Evolutionary conservation across 1,140 invertebrate species (phyloP).

Genomic region (Macrotrachela quadricornifera): DNA sequence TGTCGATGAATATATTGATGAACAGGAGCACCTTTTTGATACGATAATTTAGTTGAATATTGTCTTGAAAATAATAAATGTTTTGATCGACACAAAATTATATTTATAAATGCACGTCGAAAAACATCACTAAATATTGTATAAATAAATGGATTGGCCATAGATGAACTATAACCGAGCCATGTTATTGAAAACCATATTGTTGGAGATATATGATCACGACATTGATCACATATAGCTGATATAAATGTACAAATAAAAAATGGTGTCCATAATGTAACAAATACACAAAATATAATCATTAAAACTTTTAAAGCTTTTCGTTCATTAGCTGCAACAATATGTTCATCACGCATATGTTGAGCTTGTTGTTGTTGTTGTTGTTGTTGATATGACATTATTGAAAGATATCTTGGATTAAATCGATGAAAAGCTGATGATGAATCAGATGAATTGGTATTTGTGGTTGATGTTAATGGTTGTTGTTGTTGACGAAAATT

Average conservation of each 20-base stretch:
- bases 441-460: background rate
- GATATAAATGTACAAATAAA: constrained; percentile 25
- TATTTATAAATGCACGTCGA: constrained; percentile 22
- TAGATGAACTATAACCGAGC: constrained; percentile 28
- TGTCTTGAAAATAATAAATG: background rate
- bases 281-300: constrained; percentile 28
- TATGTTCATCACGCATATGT: background rate
- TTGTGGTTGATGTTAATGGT: background rate
- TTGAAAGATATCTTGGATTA: background rate
- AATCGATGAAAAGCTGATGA: background rate
- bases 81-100: constrained; percentile 18
- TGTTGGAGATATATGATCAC: constrained; percentile 14
- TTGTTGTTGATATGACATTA: background rate
- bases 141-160: constrained; percentile 31
- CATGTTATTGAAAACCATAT: constrained; percentile 14
- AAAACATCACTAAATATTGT: constrained; percentile 31
- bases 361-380: background rate
- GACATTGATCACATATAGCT: constrained; percentile 16
- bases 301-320: constrained; percentile 26
- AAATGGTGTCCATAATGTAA: constrained; percentile 28
- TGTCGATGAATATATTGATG: background rate
- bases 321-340: constrained; percentile 5
- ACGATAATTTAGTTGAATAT: background rate
- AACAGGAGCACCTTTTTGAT: background rate
- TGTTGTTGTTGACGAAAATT: background rate